phyloP scores from a whole-genome alignment of 2,113 vertebrate genomes.

The Pygoscelis antarcticus region DNA sequence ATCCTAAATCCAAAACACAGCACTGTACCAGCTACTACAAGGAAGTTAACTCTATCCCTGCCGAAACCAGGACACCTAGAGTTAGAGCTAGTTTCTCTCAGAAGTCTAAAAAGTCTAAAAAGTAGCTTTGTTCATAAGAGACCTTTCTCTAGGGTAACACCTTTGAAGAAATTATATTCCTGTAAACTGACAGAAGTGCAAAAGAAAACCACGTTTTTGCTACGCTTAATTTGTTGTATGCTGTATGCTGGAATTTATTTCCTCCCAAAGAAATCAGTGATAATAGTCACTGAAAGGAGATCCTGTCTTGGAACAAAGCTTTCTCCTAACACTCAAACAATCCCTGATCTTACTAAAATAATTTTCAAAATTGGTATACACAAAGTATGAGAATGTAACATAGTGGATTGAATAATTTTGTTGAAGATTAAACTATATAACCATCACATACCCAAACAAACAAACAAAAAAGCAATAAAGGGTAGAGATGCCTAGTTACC shows the following conservation, averaged over 20 bases:
- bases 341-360: neutral
- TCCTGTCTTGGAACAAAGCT: neutral
- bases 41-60: too few relatives aligned
- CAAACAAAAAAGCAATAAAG: neutral
- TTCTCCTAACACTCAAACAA: neutral
- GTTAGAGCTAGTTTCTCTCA: neutral
- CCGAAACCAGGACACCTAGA: neutral
- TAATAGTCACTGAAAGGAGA: neutral
- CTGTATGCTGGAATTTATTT: neutral
- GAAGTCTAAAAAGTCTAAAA: neutral
- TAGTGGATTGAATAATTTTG: neutral
- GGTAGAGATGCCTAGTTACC: neutral
- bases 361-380: neutral
- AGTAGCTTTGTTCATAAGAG: neutral
- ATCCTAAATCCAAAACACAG: too few relatives aligned
- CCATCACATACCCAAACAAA: neutral
- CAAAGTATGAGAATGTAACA: neutral
- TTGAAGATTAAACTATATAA: neutral
- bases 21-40: too few relatives aligned
- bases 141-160: neutral
- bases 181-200: neutral
- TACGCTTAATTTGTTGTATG: neutral
- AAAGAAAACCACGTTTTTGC: neutral
- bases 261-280: neutral
- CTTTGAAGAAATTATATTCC: neutral